Evolutionary conservation across 1,140 invertebrate species (phyloP).

Genomic region (Cyrtorhinus lividipennis): DNA sequence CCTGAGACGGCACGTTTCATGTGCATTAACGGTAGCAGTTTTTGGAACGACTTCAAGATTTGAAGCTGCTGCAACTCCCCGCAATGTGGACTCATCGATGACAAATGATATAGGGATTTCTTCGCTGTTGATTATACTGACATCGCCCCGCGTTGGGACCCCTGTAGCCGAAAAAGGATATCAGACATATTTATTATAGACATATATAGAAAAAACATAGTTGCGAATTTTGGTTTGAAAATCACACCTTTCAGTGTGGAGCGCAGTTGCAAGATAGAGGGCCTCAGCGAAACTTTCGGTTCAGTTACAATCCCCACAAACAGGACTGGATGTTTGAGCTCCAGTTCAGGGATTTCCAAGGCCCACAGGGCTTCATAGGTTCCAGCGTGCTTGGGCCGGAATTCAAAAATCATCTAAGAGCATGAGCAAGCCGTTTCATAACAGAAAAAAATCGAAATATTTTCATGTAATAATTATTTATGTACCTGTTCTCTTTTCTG

Average conservation of each 20-base stretch:
- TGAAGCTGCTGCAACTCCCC: too few relatives aligned
- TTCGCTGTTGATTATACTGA: background rate
- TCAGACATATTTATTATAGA: too few relatives aligned
- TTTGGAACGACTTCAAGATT: too few relatives aligned
- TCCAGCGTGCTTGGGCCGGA: background rate
- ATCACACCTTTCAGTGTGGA: background rate
- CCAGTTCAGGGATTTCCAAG: background rate
- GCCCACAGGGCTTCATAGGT: background rate
- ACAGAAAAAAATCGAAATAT: too few relatives aligned
- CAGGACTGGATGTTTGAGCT: background rate
- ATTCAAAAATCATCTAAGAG: conserved; percentile 1
- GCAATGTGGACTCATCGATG: too few relatives aligned
- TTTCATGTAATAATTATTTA: background rate
- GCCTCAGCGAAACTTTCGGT: background rate
- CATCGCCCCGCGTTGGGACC: background rate
- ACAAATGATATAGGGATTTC: background rate
- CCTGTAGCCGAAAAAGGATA: too few relatives aligned
- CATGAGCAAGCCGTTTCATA: background rate
- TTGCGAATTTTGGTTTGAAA: too few relatives aligned
- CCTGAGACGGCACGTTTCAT: too few relatives aligned
- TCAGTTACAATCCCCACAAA: background rate
- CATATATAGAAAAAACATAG: too few relatives aligned
- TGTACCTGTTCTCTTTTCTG: background rate
- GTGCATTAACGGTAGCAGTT: too few relatives aligned
- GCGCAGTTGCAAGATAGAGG: background rate